Base-by-base conservation (phyloP, 2,888 invertebrate genomes). In the Philereme vetulata region DNA sequence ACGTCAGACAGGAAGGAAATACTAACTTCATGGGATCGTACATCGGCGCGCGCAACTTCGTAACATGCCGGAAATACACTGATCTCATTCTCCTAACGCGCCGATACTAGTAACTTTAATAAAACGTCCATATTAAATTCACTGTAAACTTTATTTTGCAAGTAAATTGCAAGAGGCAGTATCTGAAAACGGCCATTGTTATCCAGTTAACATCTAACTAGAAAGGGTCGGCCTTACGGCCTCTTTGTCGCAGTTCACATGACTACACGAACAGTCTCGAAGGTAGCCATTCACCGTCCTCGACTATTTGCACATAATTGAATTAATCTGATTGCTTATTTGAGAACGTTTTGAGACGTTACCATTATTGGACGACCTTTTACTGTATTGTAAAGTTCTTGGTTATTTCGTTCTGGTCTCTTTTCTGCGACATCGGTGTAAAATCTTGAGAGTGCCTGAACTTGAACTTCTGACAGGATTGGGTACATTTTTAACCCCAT, bases 291-390 rank as follows among this genome's bases (percentile, higher is more conserved):
- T 66, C 67, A 52, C 62, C 56, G 64, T 60, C 63, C 68, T 51
- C 44, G 35, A 51, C 46, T 65, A 62, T 66, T 66, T 65, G 60
- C 66, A 62, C 62, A 52, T 65, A 60, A 66, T 66, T 61, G 55
- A 66, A 65, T 66, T 58, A 62, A 67, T 64, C 56, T 55, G 51
- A 67, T 62, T 55, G 58, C 54, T 64, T 51, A 58, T 63, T 64
- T 21, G 48, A 48, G 51, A 45, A 36, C 40, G 3, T 8, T 51
- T 44, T 21, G 10, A 21, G n/a, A 57, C 42, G 35, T 48, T 60
- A 51, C 21, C 38, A 34, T 51, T 60, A 60, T 50, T 33, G 48
- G 56, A 21, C 45, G 44, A 43, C 46, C 51, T 47, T 36, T 51
- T 33, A 11, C 7, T 11, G 6, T 3, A 5, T 36, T 34, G n/a